Base-by-base conservation (phyloP, 1,140 invertebrate species). In the Onthophagus taurus region DNA sequence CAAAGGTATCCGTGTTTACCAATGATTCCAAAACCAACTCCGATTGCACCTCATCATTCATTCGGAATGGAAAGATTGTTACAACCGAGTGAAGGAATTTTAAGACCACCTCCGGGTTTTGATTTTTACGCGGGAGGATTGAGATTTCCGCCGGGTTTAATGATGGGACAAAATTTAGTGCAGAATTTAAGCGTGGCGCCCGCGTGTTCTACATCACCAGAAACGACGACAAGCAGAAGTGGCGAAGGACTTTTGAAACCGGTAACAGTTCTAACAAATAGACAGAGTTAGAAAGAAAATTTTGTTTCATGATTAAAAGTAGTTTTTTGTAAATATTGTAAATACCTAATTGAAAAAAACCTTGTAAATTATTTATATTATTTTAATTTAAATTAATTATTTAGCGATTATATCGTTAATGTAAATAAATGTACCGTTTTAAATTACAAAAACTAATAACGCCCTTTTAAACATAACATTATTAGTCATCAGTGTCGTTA, bases 261-360 rank as follows among this genome's bases (percentile, higher is more conserved):
- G 11, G 59, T 63, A 18, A 61, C 59, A 44, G 58, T 63, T 48
- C n/a, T n/a, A n/a, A 59, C 61, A 46, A 55, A 52, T 45, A 60
- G 57, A 49, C 52, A 60, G 36, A 55, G 46, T 51, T 55, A 31
- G 44, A 17, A n/a, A n/a, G n/a, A n/a, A n/a, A n/a, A n/a, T n/a
- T n/a, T n/a, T n/a, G n/a, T n/a, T n/a, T n/a, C n/a, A n/a, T 31
- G n/a, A n/a, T 20, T n/a, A 18, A 13, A n/a, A n/a, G n/a, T n/a
- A n/a, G n/a, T n/a, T n/a, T n/a, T n/a, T n/a, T n/a, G n/a, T n/a
- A n/a, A n/a, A n/a, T n/a, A n/a, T n/a, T n/a, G n/a, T n/a, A n/a
- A n/a, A n/a, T n/a, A n/a, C n/a, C n/a, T n/a, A n/a, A n/a, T n/a
- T n/a, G n/a, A n/a, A n/a, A n/a, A n/a, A n/a, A n/a, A n/a, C n/a